phyloP scores from a whole-genome alignment of 2,113 vertebrate genomes.

The Ondatra zibethicus region DNA sequence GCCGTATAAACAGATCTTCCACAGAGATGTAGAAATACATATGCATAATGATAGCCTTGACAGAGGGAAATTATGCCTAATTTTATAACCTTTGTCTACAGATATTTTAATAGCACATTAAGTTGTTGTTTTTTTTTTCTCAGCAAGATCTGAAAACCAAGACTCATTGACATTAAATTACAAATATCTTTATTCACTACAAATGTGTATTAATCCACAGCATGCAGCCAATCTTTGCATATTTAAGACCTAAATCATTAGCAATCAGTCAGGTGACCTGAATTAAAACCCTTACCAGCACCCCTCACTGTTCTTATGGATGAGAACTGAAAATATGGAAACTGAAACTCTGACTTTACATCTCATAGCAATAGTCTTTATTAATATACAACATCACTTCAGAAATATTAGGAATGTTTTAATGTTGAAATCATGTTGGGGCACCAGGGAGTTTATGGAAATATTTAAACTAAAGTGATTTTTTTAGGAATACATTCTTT shows the following conservation, averaged over 20 bases:
- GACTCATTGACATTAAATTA: not conserved
- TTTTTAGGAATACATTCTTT: not conserved
- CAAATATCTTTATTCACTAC: not conserved
- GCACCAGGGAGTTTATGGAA: not conserved
- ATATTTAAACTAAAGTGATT: not conserved
- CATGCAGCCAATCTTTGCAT: not conserved
- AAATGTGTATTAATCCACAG: not conserved
- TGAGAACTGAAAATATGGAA: not conserved
- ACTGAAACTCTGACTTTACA: not conserved
- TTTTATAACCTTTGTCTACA: not conserved
- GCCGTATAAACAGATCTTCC: not conserved
- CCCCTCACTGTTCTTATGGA: not conserved
- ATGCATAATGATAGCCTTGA: not conserved
- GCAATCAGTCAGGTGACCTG: accelerated
- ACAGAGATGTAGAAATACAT: not conserved
- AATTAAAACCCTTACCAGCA: not conserved
- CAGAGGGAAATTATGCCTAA: not conserved
- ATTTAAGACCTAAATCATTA: not conserved
- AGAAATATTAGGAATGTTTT: not conserved
- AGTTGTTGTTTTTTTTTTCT: not conserved
- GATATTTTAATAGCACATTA: not conserved
- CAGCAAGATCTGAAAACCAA: not conserved
- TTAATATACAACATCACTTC: not conserved
- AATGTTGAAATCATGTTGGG: not conserved
- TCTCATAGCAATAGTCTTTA: not conserved